Evolutionary conservation across 2,888 invertebrate genomes (phyloP).

Genomic region (Steinernema scapterisci): DNA sequence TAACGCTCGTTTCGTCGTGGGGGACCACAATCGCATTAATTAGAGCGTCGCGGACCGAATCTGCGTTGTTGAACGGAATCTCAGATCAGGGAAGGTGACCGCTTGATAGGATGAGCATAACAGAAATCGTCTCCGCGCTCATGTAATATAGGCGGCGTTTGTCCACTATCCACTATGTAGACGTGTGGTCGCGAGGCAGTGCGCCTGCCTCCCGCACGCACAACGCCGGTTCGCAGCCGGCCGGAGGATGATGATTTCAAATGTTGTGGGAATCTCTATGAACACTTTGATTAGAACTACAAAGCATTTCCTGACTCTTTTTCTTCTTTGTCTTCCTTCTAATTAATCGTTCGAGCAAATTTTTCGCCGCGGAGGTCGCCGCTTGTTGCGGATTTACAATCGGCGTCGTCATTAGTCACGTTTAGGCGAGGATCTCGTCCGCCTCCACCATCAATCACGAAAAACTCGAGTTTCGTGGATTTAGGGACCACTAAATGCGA

Average conservation of each 20-base stretch:
- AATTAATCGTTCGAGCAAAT: background rate
- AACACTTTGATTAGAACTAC: conserved; percentile 25
- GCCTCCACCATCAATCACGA: background rate
- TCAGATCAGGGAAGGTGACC: too few species aligned
- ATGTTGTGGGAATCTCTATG: conserved; percentile 33
- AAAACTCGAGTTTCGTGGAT: background rate
- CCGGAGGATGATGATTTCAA: conserved; percentile 10
- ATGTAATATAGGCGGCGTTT: background rate
- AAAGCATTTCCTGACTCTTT: conserved; percentile 25
- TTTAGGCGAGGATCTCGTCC: background rate
- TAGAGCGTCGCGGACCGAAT: too few species aligned
- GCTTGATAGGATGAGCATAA: too few species aligned
- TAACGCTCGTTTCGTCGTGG: too few species aligned
- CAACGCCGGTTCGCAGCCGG: conserved; percentile 6
- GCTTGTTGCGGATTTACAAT: background rate
- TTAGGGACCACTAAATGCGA: background rate
- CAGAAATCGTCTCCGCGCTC: background rate
- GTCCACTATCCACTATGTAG: background rate
- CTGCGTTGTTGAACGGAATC: too few species aligned
- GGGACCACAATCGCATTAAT: too few species aligned
- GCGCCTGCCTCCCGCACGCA: background rate
- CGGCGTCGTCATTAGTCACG: background rate
- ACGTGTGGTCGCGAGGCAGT: conserved; percentile 12
- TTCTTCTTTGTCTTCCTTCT: background rate
- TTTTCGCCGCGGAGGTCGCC: background rate